phyloP scores from a whole-genome alignment of 1,140 invertebrate species.

The Drosophila busckii region DNA sequence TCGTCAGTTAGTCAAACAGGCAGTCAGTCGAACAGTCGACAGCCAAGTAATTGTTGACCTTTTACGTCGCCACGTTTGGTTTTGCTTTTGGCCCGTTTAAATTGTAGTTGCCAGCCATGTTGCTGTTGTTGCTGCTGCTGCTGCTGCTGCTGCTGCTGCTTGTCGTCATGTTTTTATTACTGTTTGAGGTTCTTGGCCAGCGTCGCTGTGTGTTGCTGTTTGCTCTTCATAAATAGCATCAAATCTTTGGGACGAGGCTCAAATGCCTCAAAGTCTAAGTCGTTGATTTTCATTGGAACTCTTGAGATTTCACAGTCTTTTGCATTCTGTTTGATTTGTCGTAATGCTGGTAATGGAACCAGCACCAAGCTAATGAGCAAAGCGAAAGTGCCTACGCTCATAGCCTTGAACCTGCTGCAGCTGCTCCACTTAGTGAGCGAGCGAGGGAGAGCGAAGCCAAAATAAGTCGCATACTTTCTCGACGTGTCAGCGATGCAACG shows the following conservation, averaged over 20 bases:
- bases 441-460: too few relatives aligned
- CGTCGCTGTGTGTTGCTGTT: conserved; percentile 35
- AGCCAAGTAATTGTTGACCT: conserved; percentile 74
- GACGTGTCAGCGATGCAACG: conserved; percentile 51
- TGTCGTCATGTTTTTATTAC: conserved; percentile 73
- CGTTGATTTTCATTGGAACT: conserved; percentile 70
- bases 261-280: conserved; percentile 77
- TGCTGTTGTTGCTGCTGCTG: conserved; percentile 8
- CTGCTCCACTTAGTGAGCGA: too few relatives aligned
- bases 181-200: conserved; percentile 59
- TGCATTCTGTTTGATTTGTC: conserved; percentile 47
- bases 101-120: conserved; percentile 25
- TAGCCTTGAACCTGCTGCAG: conserved; percentile 44
- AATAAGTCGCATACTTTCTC: conserved; percentile 68
- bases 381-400: too few relatives aligned
- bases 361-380: too few relatives aligned
- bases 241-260: conserved; percentile 68
- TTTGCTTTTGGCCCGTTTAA: conserved; percentile 41
- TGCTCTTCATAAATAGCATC: conserved; percentile 75
- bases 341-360: conserved; percentile 32
- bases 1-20: conserved; percentile 45
- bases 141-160: conserved; percentile 33
- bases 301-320: conserved; percentile 40
- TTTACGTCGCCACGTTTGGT: conserved; percentile 69
- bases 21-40: conserved; percentile 19